Evolutionary conservation across 1,140 invertebrate genomes (phyloP), one percentile per base, ranked within the genome.

Genomic region (Druon quercuslanigerum): DNA sequence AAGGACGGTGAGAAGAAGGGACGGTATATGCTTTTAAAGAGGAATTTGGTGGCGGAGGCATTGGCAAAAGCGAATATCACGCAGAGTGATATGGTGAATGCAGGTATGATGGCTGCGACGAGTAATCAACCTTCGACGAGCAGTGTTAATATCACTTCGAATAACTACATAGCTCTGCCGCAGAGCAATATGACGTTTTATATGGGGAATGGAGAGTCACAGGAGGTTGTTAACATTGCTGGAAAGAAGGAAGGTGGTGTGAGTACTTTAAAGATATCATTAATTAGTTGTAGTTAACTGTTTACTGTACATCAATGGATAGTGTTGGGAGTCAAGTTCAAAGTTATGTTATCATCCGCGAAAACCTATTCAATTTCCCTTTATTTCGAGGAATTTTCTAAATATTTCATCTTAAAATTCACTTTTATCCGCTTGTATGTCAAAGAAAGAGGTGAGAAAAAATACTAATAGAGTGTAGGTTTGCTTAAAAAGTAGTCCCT

Each of bases 261-360:
- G 60, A 66, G 60, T 66, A 66, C 60, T 40, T 66, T 66, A 2
- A 66, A n/a, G 14, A 40, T 66, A n/a, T 66, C 20, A 33, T 66
- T 66, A 16, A 66, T 66, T 66, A 40, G 12, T 46, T 54, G 52
- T 54, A 19, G 20, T 56, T 56, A 56, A 12, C 20, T 12, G 54
- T 20, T 19, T 66, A 13, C 40, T 11, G 40, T 46, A 46, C 40
- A 11, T 46, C 0, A 46, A 46, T 46, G 7, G 5, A 46, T 46
- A 46, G 40, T 46, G 7, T 46, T 11, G 40, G 40, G 40, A 46
- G 40, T 46, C 40, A 46, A 46, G 40, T 46, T 46, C 8, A 11
- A 9, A 46, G 40, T 0, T 0, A 46, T 46, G 0, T 5, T 46
- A 46, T 6, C 2, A 11, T 3, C 25, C 40, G 4, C 40, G 4